A percentile compares a stretch with the other conserved stretches of the same genome.
phyloP scores from a whole-genome alignment of 2,113 vertebrate genomes.

The Prionailurus viverrinus region DNA sequence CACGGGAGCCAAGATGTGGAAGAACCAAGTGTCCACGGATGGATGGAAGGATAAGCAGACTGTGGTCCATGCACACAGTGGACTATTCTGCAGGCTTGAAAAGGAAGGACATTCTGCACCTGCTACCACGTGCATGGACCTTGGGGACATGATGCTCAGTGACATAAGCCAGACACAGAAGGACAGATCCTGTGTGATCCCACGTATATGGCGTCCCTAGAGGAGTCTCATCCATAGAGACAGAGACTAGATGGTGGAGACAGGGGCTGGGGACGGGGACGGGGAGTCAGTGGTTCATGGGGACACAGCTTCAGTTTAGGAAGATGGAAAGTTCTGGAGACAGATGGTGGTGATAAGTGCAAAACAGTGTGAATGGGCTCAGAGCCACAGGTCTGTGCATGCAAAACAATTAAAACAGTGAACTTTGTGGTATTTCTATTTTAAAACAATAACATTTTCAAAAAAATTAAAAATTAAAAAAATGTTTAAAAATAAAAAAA shows the following conservation, averaged over 20 bases:
- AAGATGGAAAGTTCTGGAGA: not conserved
- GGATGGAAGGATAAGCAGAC: fast-evolving
- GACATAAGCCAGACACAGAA: not conserved
- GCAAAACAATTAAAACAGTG: not conserved
- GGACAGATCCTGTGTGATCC: not conserved
- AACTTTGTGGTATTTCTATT: not conserved
- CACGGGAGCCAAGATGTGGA: fast-evolving
- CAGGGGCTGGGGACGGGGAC: not conserved
- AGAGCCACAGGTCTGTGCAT: no score
- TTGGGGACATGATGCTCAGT: fast-evolving
- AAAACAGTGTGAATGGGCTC: not conserved
- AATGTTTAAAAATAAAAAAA: not conserved
- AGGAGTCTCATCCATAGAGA: fast-evolving
- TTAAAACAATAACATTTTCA: not conserved
- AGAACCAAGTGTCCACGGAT: fast-evolving
- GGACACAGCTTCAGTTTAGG: not conserved
- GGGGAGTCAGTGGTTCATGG: no score
- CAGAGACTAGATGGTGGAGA: fast-evolving
- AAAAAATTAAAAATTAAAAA: not conserved
- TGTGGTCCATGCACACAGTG: fast-evolving
- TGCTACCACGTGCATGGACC: fast-evolving
- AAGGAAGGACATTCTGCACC: not conserved
- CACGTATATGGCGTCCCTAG: fast-evolving
- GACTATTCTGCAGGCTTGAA: fast-evolving
- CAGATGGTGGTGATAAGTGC: fast-evolving